phyloP scores from a whole-genome alignment of 2,888 invertebrate species.

The Hypsopygia costalis region DNA sequence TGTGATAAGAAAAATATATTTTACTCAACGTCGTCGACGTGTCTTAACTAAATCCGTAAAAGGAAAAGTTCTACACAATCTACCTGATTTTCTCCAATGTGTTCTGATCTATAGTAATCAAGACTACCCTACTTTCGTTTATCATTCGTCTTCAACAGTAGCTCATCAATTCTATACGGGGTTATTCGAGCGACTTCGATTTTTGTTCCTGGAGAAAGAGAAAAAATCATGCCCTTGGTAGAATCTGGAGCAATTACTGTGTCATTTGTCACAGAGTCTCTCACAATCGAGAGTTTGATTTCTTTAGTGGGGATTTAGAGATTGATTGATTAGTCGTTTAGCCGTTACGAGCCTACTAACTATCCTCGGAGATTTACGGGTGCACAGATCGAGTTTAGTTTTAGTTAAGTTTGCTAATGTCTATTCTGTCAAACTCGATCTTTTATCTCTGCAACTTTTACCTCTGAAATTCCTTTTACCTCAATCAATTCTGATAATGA shows the following conservation, averaged over 20 bases:
- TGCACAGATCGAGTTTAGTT: slow-evolving; percentile 3
- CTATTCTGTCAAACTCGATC: neutral
- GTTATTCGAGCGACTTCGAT: slow-evolving; percentile 57
- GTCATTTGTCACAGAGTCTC: slow-evolving; percentile 67
- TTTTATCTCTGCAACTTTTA: slow-evolving; percentile 3
- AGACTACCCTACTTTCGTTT: slow-evolving; percentile 33
- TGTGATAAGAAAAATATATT: no score
- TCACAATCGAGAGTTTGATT: slow-evolving; percentile 53
- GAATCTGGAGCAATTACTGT: slow-evolving; percentile 65
- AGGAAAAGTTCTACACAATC: slow-evolving; percentile 1
- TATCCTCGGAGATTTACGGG: slow-evolving; percentile 16
- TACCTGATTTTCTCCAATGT: slow-evolving; percentile 11
- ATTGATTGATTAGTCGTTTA: slow-evolving; percentile 66
- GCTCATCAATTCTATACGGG: slow-evolving; percentile 63
- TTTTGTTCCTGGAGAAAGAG: slow-evolving; percentile 38
- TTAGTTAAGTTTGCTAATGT: slow-evolving; percentile 6
- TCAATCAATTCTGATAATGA: no score
- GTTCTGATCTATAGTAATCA: slow-evolving; percentile 33
- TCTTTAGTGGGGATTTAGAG: slow-evolving; percentile 50
- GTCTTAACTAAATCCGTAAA: no score
- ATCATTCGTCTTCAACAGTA: slow-evolving; percentile 51
- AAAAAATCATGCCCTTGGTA: slow-evolving; percentile 52
- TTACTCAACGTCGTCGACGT: no score
- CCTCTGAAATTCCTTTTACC: neutral
- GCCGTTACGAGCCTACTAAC: slow-evolving; percentile 23